Percentiles rank a stretch among this genome's conserved stretches.
Conservation (phyloP, 2,888 invertebrate genomes). For the Dexiosoma caninum region DNA sequence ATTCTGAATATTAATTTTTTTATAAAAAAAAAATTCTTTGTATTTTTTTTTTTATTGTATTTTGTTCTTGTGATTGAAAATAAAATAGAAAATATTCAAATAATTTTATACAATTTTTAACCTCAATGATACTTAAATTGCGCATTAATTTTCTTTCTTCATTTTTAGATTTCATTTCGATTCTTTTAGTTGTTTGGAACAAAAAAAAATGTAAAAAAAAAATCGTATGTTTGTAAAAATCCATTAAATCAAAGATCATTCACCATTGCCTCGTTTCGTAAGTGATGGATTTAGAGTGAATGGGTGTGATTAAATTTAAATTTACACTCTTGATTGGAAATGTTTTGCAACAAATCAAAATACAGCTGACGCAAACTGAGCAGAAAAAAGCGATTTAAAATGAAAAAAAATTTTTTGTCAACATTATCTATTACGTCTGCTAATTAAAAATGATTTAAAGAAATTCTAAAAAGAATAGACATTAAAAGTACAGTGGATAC, state of each 20-base stretch:
- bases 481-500: no score
- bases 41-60: conserved; percentile 29
- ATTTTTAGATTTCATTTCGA: background rate
- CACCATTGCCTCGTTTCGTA: background rate
- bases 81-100: background rate
- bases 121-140: conserved; percentile 43
- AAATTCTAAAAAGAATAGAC: no score
- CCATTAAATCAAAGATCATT: conserved; percentile 40
- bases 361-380: no score
- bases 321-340: no score
- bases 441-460: no score
- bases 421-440: no score
- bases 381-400: no score
- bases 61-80: conserved; percentile 31
- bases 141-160: conserved; percentile 35
- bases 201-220: conserved; percentile 2
- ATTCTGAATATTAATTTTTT: conserved; percentile 10
- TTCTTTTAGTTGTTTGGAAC: background rate
- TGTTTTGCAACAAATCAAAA: no score
- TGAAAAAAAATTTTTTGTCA: no score
- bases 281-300: conserved; percentile 14
- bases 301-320: background rate
- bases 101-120: conserved; percentile 46
- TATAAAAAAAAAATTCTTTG: conserved; percentile 15
- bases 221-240: background rate